Base-by-base conservation (phyloP, 2,888 invertebrate species). In the Cacoxenus indagator region DNA sequence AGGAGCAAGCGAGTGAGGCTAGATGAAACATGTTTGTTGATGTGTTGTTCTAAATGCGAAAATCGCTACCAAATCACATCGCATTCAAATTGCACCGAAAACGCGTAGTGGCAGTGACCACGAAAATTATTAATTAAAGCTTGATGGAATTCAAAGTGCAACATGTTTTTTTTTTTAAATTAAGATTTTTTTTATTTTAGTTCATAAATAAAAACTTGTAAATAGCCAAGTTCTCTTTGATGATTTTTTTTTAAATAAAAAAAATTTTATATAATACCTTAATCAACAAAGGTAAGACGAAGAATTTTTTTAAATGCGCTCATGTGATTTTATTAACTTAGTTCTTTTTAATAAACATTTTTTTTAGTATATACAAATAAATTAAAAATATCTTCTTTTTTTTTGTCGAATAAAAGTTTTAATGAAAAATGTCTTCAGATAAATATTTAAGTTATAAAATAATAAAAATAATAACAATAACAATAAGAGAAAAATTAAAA, bases 11-110 rank as follows among this genome's bases (percentile, higher is more conserved):
- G 57, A 74, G 66, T 17, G 76, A 73, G 74, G 73, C 77, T 74
- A 85, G 85, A 85, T 85, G 85, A 85, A 85, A 85, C 80, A 82
- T 85, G 78, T 85, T 80, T 72, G 85, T 85, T 73, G 85, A 85
- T 72, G 85, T 85, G 70, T 76, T 85, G 75, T 79, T 85, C 75
- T 85, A 85, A 80, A 43, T 55, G 57, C 61, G 61, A 54, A 46
- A 31, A 66, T 70, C 70, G 69, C 68, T 69, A 70, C 66, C 37
- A 64, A 61, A 43, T 51, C 24, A 68, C 19, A 61, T 64, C 64
- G 59, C 43, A 57, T 19, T 22, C 27, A 43, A 54, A 29, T 46
- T 64, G 55, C 54, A 11, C 45, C 24, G 54, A 24, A 29, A 31
- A 46, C 26, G 22, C 46, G 45, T 45, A 45, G 14, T 54, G 51